These are phyloP conservation scores for Lepidothrix coronata DNA, from an alignment of 2,113 vertebrate genomes.

Conservation along the genomic window DNA sequence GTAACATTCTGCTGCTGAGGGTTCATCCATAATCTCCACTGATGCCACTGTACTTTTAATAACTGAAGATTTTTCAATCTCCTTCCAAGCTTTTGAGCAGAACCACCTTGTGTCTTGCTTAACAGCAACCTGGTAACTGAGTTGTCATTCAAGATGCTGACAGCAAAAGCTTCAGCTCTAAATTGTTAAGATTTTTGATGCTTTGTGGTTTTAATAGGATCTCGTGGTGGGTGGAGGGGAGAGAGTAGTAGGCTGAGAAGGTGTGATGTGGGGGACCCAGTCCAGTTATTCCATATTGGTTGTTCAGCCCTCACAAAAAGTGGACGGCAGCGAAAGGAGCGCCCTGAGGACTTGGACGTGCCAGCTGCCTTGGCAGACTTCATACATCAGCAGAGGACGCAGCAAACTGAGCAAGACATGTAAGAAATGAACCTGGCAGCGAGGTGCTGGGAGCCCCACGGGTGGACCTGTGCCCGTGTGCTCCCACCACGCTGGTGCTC, in stretches of 20 bases:
- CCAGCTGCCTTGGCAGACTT: conserved; percentile 93
- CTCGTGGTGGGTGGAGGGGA: conserved; percentile 12
- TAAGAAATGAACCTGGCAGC: conserved; percentile 65
- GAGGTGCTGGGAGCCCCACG: background rate
- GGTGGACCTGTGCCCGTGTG: background rate
- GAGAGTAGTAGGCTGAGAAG: background rate
- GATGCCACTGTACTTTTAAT: background rate
- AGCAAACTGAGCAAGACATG: conserved; percentile 91
- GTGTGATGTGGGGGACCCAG: background rate
- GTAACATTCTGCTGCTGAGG: background rate
- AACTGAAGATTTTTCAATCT: background rate
- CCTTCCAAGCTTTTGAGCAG: background rate
- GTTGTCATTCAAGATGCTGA: background rate
- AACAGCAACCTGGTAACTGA: background rate
- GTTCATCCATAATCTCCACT: background rate
- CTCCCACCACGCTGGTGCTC: background rate
- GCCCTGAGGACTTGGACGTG: conserved; percentile 89
- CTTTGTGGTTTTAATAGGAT: background rate
- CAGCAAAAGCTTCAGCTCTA: background rate
- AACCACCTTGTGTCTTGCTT: background rate
- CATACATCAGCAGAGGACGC: conserved; percentile 91
- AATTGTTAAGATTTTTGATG: background rate
- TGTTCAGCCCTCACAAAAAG: conserved; percentile 82
- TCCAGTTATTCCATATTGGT: conserved; percentile 44
- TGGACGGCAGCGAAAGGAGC: conserved; percentile 81